A percentile compares a stretch with the other conserved stretches of the same genome.
Conservation (phyloP, 2,113 vertebrate genomes). For the Chionomys nivalis region DNA sequence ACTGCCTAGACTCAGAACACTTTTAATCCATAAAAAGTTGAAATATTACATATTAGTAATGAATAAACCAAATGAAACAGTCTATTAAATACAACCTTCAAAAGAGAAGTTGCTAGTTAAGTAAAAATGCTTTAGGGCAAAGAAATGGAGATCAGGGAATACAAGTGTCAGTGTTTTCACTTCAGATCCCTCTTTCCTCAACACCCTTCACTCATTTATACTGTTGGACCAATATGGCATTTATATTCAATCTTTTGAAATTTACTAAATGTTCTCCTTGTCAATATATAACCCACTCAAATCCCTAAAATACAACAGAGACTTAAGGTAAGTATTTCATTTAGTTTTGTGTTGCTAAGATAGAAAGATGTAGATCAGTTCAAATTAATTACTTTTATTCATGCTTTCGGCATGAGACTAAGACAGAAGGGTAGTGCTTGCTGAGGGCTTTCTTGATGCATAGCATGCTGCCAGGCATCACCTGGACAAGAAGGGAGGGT, state of each 20-base stretch:
- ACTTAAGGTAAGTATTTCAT: background rate
- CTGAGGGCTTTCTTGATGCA: too few relatives aligned
- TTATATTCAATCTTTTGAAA: background rate
- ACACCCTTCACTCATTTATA: background rate
- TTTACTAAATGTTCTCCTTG: background rate
- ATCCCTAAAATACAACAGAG: background rate
- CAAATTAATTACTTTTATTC: background rate
- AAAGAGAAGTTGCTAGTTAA: background rate
- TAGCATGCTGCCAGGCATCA: background rate
- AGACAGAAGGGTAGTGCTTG: background rate
- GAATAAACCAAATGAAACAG: background rate
- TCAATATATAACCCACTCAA: background rate
- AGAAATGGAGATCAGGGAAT: background rate
- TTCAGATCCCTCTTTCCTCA: background rate
- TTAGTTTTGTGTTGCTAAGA: background rate
- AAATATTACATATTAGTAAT: background rate
- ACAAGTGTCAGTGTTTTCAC: too few relatives aligned
- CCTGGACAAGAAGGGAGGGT: fast-evolving
- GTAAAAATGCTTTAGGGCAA: background rate
- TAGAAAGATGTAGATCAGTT: background rate
- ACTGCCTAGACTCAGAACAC: background rate
- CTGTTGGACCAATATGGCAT: background rate
- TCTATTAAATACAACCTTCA: background rate
- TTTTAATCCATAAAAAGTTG: background rate
- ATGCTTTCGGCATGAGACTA: too few relatives aligned